Evolutionary conservation across 2,797 vertebrate genomes (phyloP).

Genomic region (Nannoperca obscura): DNA sequence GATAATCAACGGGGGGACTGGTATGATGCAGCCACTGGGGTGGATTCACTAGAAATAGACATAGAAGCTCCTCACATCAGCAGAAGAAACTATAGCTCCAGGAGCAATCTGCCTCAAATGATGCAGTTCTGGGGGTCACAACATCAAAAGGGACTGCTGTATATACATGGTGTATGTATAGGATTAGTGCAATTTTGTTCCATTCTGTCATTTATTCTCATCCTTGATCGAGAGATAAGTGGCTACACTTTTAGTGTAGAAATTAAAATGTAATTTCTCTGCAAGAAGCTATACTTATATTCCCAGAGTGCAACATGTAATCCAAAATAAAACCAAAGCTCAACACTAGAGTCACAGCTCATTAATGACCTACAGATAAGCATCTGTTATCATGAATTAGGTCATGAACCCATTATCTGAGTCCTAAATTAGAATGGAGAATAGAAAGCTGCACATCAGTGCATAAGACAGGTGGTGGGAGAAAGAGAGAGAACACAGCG

Average conservation of each 20-base stretch:
- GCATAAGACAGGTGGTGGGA: not conserved
- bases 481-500: too few species aligned
- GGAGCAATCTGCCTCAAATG: constrained; percentile 38
- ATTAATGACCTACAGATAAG: constrained; percentile 30
- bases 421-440: constrained; percentile 48
- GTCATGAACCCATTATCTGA: constrained; percentile 53
- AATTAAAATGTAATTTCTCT: not conserved
- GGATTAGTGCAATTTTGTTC: not conserved
- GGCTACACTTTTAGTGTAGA: not conserved
- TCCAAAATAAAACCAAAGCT: constrained; percentile 18
- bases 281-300: not conserved
- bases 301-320: not conserved
- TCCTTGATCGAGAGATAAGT: constrained; percentile 9
- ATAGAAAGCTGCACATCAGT: constrained; percentile 29
- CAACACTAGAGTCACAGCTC: constrained; percentile 13
- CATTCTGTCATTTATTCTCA: not conserved
- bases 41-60: constrained; percentile 57
- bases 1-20: constrained; percentile 47
- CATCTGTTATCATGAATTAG: constrained; percentile 28
- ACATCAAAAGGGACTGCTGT: not conserved
- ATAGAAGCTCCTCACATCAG: constrained; percentile 28
- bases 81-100: constrained; percentile 29
- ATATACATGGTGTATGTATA: not conserved
- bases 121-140: not conserved
- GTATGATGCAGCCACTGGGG: constrained; percentile 32